Evolutionary conservation across 2,797 vertebrate genomes (phyloP), one percentile per base, ranked within the genome.

Genomic region (Acropternis orthonyx): DNA sequence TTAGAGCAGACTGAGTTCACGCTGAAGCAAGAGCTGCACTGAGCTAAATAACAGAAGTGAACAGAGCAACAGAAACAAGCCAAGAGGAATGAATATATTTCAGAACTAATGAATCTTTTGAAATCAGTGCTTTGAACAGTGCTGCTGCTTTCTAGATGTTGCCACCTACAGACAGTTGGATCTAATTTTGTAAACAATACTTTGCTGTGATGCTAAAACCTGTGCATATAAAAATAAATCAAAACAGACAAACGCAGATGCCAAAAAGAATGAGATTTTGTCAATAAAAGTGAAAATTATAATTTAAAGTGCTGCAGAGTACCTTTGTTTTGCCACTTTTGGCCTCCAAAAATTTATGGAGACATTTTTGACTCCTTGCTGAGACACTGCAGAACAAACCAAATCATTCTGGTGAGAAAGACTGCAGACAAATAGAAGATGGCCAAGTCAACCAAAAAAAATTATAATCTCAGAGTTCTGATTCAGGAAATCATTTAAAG

Each of bases 201-300:
- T 91, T 94, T 94, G 37, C 67, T 85, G 4, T 54, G 66, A 85
- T 69, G 43, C 68, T 89, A 88, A 92, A 96, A 89, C 27, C 12
- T 73, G 27, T 24, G 27, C 58, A 41, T 39, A 65, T 37, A 81
- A 95, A 96, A 93, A 51, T 52, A 93, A 96, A 92, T 61, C 34
- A 93, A 81, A 92, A 66, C 26, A 28, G 81, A 68, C 36, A 94
- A 86, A 80, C 22, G 14, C 39, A 82, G 73, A n/a, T 94, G 37
- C 69, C 1, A 7, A 63, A 87, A 81, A 88, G 37, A 89, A 34
- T 4, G 10, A 83, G 18, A 21, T 49, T 96, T 96, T 95, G 26
- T 85, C 89, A 93, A 12, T 78, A 84, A 26, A 77, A 93, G 34
- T 61, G 76, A 89, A 96, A 93, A 81, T 80, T n/a, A 21, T 24